Evolutionary conservation across 2,797 vertebrate genomes (phyloP).

Genomic region (Lutjanus argentimaculatus): DNA sequence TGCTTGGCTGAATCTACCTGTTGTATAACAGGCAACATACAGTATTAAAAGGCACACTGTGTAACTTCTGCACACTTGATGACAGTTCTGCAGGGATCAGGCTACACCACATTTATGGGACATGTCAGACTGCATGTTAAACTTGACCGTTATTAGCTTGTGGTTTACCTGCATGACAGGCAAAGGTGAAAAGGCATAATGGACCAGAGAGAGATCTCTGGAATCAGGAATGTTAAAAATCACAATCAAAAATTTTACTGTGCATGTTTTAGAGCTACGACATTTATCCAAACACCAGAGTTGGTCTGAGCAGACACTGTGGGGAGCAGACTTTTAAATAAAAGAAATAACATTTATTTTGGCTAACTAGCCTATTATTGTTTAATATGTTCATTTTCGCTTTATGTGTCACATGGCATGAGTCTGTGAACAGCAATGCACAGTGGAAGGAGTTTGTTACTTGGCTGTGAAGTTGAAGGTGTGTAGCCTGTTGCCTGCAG

Average conservation of each 20-base stretch:
- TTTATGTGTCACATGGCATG: too few relatives aligned
- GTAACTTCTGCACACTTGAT: slow-evolving; percentile 4
- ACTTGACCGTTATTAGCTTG: background rate
- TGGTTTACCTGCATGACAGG: background rate
- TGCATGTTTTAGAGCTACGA: background rate
- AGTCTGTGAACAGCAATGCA: too few relatives aligned
- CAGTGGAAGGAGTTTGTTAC: too few relatives aligned
- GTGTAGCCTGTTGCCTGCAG: too few relatives aligned
- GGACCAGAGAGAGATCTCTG: background rate
- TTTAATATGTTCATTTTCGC: too few relatives aligned
- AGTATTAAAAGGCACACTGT: background rate
- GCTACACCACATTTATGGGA: background rate
- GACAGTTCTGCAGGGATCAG: background rate
- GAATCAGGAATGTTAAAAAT: background rate
- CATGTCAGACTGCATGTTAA: background rate
- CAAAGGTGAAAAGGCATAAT: background rate
- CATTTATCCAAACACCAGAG: too few relatives aligned
- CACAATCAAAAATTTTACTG: background rate
- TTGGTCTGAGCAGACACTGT: too few relatives aligned
- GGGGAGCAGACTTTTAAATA: too few relatives aligned
- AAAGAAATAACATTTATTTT: too few relatives aligned
- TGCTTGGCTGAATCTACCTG: slow-evolving; percentile 39
- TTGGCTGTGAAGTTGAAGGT: too few relatives aligned
- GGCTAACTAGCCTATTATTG: too few relatives aligned
- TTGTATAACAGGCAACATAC: slow-evolving; percentile 43